Conservation (phyloP, 2,113 vertebrate genomes). For the Aplodontia rufa region DNA sequence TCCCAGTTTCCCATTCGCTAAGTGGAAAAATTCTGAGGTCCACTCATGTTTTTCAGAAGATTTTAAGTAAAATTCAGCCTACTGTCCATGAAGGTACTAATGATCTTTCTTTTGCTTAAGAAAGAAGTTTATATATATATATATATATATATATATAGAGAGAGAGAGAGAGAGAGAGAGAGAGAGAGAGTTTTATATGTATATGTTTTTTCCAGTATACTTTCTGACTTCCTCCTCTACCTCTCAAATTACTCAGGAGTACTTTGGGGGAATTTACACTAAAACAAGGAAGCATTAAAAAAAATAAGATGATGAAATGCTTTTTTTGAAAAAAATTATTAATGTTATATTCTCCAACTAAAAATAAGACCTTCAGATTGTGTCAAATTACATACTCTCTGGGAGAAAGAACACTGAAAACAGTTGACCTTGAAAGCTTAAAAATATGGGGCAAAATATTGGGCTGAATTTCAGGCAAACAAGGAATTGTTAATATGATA, state of each 20-base stretch:
- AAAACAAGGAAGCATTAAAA: neutral
- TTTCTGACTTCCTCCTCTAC: neutral
- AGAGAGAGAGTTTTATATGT: too few relatives aligned
- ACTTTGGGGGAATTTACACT: neutral
- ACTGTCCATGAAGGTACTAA: neutral
- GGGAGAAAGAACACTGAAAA: neutral
- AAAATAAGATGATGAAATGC: neutral
- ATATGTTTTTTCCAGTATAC: too few relatives aligned
- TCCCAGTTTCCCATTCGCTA: neutral
- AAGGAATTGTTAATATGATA: neutral
- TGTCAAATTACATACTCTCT: neutral
- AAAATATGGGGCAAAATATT: neutral
- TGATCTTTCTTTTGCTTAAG: too few relatives aligned
- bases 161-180: too few relatives aligned
- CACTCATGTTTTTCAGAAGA: neutral
- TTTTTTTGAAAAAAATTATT: neutral
- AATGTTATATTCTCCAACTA: neutral
- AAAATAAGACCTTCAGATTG: conserved; percentile 7
- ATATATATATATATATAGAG: too few relatives aligned
- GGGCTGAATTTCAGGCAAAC: neutral
- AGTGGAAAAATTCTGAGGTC: neutral
- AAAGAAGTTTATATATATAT: too few relatives aligned
- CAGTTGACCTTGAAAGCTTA: neutral
- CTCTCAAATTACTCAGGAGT: neutral
- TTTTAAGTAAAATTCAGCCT: neutral